A percentile compares a stretch with the other conserved stretches of the same genome.
Conservation (phyloP, 2,113 vertebrate genomes). For the Pycnonotus jocosus region DNA sequence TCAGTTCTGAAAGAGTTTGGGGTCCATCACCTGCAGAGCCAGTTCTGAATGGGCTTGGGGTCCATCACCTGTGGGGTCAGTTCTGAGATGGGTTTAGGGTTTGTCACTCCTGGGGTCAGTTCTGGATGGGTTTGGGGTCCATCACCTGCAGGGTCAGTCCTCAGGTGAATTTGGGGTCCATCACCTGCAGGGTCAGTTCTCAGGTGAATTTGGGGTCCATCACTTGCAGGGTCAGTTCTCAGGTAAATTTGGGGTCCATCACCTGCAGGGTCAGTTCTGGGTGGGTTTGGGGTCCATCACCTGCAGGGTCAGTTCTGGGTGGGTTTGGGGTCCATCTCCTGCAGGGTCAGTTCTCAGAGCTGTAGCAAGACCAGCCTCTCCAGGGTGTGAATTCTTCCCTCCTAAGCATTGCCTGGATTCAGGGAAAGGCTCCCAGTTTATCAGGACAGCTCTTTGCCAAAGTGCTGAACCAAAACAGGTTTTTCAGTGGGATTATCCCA, state of each 20-base stretch:
- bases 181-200: neutral
- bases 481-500: neutral
- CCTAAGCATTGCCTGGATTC: neutral
- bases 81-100: rapidly evolving
- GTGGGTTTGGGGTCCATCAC: rapidly evolving
- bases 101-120: rapidly evolving
- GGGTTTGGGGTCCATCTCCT: rapidly evolving
- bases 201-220: rapidly evolving
- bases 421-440: rapidly evolving
- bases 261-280: rapidly evolving
- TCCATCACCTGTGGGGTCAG: rapidly evolving
- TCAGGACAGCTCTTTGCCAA: neutral
- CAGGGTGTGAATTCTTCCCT: neutral
- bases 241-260: rapidly evolving
- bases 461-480: neutral
- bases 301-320: rapidly evolving
- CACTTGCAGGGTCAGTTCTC: rapidly evolving
- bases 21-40: rapidly evolving
- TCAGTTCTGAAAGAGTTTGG: rapidly evolving
- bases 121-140: neutral
- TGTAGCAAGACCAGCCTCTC: neutral
- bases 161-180: rapidly evolving
- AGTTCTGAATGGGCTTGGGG: rapidly evolving
- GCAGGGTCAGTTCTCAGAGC: rapidly evolving
- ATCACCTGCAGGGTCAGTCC: rapidly evolving